phyloP scores from a whole-genome alignment of 2,113 vertebrate species.

The Ellobius talpinus region DNA sequence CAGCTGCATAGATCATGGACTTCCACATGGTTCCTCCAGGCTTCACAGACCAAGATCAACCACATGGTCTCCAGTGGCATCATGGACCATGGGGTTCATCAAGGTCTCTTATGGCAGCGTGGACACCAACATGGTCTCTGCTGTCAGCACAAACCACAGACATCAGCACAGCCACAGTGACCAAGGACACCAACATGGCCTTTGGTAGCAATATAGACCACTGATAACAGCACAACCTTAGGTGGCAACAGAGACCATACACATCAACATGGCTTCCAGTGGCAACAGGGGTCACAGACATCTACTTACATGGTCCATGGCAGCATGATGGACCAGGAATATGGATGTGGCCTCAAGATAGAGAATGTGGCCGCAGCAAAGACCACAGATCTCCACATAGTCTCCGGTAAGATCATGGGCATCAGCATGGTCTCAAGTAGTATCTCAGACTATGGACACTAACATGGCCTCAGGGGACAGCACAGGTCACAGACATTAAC shows the following conservation, averaged over 20 bases:
- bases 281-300: neutral
- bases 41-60: neutral
- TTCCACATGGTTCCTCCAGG: neutral
- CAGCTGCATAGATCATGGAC: neutral
- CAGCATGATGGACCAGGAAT: neutral
- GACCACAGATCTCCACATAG: neutral
- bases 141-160: neutral
- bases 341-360: neutral
- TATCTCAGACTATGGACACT: neutral
- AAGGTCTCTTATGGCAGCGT: neutral
- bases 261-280: neutral
- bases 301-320: neutral
- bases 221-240: neutral
- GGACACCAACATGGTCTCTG: neutral
- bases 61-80: neutral
- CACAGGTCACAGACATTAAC: neutral
- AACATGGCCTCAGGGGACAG: neutral
- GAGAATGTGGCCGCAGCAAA: neutral
- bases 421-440: neutral
- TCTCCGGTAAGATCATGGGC: neutral
- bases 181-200: neutral
- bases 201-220: neutral
- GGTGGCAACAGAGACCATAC: neutral
- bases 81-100: neutral
- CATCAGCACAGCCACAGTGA: neutral